Base-by-base conservation (phyloP, 2,797 vertebrate genomes). In the Coregonus suidteri region DNA sequence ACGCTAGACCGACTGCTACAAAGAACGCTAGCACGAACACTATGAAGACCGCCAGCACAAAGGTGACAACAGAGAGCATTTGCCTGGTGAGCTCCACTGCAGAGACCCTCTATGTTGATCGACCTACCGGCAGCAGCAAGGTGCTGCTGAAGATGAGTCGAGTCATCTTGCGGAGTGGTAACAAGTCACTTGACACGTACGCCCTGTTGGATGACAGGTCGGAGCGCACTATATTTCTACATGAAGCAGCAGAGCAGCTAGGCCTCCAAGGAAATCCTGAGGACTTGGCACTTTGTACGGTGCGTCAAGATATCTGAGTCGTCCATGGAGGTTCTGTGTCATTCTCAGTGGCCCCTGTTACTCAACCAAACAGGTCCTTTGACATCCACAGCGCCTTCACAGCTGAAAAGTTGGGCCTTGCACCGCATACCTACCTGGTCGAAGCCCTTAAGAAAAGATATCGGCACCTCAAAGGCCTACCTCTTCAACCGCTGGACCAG, bases 141-240 rank as follows among this genome's bases (percentile, higher is more conserved):
- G 77, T 82, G 5, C 18, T 79, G 4, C 71, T 82, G 4, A 82
- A 82, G n/a, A 5, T 79, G 2, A 30, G 18, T 34, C 30, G 7
- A 30, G 71, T 77, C n/a, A 41, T 79, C 4, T 6, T 82, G 3
- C 35, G 15, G 1, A 52, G 74, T 3, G 3, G 70, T 3, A 34
- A 47, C 13, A 20, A 35, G 3, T 64, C 66, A 25, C 25, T 79
- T 2, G 16, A 82, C 31, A 71, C 75, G 3, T 82, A 77, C 56
- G 75, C 37, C 20, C 13, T 77, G 4, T 34, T 82, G 1, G 73
- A 81, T 53, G 69, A 81, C 34, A 69, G 73, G 0, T 73, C 56
- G 5, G 68, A 81, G 5, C 15, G 47, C 13, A 81, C 34, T 9
- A 82, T 75, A n/a, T 7, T 79, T 1, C 66, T 77, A 1, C 11